Evolutionary conservation across 2,113 vertebrate genomes (phyloP).

Genomic region (Nyctereutes procyonoides): DNA sequence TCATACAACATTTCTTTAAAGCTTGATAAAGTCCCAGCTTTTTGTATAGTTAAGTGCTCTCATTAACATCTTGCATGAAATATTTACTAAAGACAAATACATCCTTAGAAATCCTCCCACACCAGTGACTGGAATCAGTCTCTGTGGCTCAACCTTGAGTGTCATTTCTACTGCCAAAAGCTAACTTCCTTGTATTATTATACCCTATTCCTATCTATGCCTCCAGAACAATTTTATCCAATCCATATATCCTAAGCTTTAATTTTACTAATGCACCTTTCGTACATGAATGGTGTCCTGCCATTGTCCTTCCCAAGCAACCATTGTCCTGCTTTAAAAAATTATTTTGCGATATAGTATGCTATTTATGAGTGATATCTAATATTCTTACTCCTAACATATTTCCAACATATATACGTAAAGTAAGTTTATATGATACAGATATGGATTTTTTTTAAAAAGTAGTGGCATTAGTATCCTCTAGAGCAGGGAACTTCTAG

Average conservation of each 20-base stretch:
- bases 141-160: not conserved
- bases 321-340: not conserved
- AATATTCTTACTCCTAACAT: not conserved
- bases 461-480: not conserved
- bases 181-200: not conserved
- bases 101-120: not conserved
- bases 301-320: not conserved
- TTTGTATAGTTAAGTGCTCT: not conserved
- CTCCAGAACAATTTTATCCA: slow-evolving; percentile 23
- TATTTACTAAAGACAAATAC: not conserved
- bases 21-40: not conserved
- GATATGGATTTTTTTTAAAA: not conserved
- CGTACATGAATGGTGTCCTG: not conserved
- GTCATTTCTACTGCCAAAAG: not conserved
- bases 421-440: not conserved
- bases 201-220: not conserved
- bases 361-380: not conserved
- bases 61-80: not conserved
- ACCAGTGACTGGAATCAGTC: not conserved
- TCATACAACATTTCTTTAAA: not conserved
- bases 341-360: not conserved
- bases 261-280: not conserved
- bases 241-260: not conserved
- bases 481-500: not conserved
- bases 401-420: not conserved